phyloP scores from a whole-genome alignment of 64 coral and sea anemone genomes.

The Montipora cactus region DNA sequence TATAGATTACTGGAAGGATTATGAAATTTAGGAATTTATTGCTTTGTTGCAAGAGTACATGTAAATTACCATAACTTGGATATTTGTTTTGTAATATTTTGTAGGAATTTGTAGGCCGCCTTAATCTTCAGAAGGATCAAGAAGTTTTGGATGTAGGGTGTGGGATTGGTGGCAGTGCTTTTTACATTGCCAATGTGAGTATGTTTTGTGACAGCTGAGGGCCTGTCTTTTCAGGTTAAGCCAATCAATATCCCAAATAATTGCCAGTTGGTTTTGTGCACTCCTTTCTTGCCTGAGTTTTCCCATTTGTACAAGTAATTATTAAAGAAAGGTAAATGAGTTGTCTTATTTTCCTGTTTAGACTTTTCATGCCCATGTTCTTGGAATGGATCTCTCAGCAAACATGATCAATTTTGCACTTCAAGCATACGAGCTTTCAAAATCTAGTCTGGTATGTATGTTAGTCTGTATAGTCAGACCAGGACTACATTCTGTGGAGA shows the following conservation, averaged over 20 bases:
- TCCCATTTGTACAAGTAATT: no score
- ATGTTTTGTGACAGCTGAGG: background rate
- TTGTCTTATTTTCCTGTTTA: conserved; percentile 18
- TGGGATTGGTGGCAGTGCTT: conserved; percentile 96
- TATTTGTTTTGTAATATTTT: background rate
- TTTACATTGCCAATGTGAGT: conserved; percentile 90
- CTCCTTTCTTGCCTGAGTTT: no score
- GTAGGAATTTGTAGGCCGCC: conserved; percentile 86
- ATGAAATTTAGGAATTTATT: no score
- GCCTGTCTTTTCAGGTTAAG: no score
- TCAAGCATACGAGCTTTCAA: conserved; percentile 31
- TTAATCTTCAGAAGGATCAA: conserved; percentile 78
- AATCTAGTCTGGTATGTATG: conserved; percentile 5
- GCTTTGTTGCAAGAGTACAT: no score
- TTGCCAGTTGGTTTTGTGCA: no score
- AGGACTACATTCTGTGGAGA: no score
- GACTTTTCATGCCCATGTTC: conserved; percentile 90
- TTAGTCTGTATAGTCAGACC: no score
- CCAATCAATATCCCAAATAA: no score
- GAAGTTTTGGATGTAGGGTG: conserved; percentile 93
- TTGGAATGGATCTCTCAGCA: conserved; percentile 90
- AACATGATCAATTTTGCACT: conserved; percentile 94
- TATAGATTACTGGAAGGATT: no score
- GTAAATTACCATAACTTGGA: background rate
- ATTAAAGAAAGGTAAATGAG: background rate